These are phyloP conservation scores for Hydrotaea diabolus DNA, from an alignment of 2,888 invertebrate species.

Conservation along the genomic window DNA sequence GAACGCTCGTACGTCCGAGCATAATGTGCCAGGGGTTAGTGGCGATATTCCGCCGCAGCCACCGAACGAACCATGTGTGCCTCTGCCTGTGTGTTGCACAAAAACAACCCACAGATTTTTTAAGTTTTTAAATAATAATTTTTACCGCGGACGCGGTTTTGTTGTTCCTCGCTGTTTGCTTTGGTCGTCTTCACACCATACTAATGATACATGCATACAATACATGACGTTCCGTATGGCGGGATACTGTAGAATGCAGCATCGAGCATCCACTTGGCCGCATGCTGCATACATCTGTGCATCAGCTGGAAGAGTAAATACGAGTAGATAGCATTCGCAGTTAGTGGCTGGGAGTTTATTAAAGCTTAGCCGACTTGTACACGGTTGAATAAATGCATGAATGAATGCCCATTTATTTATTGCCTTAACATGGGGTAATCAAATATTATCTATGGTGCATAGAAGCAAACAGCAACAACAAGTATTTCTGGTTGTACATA, in stretches of 20 bases:
- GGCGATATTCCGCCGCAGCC: background rate
- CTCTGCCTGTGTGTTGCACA: background rate
- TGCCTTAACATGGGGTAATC: conserved; percentile 22
- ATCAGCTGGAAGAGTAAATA: background rate
- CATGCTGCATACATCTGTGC: background rate
- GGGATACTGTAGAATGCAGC: background rate
- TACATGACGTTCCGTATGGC: no score
- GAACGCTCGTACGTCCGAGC: background rate
- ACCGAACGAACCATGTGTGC: background rate
- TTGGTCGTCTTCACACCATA: conserved; percentile 43
- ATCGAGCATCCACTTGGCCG: background rate
- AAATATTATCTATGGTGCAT: conserved; percentile 37
- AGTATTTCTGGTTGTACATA: background rate
- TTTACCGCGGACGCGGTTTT: background rate
- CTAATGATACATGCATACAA: conserved; percentile 44
- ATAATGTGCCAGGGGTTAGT: conserved; percentile 14
- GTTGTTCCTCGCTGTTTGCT: conserved; percentile 34
- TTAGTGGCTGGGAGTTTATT: conserved; percentile 18
- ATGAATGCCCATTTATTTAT: conserved; percentile 46
- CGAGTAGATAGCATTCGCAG: background rate
- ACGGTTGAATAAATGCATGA: conserved; percentile 33
- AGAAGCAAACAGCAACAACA: background rate
- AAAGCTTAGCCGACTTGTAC: conserved; percentile 21
- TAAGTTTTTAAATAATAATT: conserved; percentile 31
- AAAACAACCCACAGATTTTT: conserved; percentile 33